Percentiles rank a stretch among this genome's conserved stretches.
These are phyloP conservation scores for Epinotia nisella DNA, from an alignment of 2,888 invertebrate species.

Conservation along the genomic window DNA sequence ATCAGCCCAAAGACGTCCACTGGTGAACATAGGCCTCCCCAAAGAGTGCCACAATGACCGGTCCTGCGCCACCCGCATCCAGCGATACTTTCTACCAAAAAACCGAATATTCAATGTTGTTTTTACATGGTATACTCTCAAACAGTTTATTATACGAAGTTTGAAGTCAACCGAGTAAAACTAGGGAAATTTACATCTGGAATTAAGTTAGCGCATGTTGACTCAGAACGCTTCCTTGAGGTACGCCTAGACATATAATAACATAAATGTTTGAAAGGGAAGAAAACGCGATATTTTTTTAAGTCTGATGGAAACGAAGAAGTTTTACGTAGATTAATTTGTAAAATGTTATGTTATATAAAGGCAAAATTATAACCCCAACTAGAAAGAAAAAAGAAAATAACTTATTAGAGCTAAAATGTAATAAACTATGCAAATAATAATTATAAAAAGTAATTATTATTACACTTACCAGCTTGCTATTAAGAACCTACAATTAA, in stretches of 20 bases:
- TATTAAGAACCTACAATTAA: neutral
- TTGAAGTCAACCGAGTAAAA: slow-evolving; percentile 15
- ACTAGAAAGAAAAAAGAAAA: too few species aligned
- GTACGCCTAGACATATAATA: slow-evolving; percentile 23
- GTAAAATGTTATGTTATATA: too few species aligned
- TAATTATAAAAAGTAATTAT: too few species aligned
- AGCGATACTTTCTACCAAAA: neutral
- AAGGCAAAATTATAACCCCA: too few species aligned
- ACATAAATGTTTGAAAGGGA: slow-evolving; percentile 9
- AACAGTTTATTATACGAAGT: slow-evolving; percentile 4
- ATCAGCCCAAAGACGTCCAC: too few species aligned
- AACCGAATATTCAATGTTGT: neutral
- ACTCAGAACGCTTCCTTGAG: slow-evolving; percentile 34
- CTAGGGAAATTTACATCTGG: slow-evolving; percentile 26
- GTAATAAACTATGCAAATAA: too few species aligned
- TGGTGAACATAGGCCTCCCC: too few species aligned
- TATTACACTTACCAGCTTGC: neutral
- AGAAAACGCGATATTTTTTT: neutral
- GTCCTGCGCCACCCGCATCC: too few species aligned
- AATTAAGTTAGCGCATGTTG: slow-evolving; percentile 33
- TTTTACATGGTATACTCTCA: neutral
- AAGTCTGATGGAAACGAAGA: neutral
- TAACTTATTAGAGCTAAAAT: too few species aligned
- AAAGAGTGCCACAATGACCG: too few species aligned
- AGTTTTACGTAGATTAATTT: neutral